phyloP scores from a whole-genome alignment of 2,113 vertebrate genomes.

The Aptenodytes patagonicus region DNA sequence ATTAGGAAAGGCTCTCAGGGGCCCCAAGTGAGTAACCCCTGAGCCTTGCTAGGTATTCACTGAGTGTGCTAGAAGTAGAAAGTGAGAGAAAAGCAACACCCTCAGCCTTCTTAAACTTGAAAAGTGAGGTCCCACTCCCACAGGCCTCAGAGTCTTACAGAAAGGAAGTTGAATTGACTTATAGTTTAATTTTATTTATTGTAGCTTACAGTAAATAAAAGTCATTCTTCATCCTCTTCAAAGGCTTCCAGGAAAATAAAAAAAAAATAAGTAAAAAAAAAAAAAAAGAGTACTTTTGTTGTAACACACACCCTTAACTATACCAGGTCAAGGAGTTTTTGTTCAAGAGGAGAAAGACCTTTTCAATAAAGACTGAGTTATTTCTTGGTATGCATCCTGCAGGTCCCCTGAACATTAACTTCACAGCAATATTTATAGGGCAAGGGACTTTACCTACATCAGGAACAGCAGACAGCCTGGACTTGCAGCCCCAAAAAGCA shows the following conservation, averaged over 20 bases:
- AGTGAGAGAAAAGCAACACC: neutral
- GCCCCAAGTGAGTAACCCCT: neutral
- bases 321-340: neutral
- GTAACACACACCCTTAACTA: neutral
- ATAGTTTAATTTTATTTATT: neutral
- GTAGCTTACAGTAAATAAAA: neutral
- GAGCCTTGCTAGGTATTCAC: neutral
- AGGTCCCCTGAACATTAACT: neutral
- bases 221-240: neutral
- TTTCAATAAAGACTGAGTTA: neutral
- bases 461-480: too few relatives aligned
- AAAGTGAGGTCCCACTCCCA: rapidly evolving
- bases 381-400: neutral
- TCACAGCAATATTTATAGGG: neutral
- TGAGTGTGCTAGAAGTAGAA: neutral
- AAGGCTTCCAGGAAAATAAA: neutral
- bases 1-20: neutral
- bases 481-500: neutral
- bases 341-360: neutral
- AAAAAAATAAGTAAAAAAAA: neutral
- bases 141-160: neutral
- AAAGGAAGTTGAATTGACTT: neutral
- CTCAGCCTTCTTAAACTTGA: neutral
- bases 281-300: neutral
- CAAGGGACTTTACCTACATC: neutral